Evolutionary conservation across 2,797 vertebrate species (phyloP).

Genomic region (Adrianichthys oophorus): DNA sequence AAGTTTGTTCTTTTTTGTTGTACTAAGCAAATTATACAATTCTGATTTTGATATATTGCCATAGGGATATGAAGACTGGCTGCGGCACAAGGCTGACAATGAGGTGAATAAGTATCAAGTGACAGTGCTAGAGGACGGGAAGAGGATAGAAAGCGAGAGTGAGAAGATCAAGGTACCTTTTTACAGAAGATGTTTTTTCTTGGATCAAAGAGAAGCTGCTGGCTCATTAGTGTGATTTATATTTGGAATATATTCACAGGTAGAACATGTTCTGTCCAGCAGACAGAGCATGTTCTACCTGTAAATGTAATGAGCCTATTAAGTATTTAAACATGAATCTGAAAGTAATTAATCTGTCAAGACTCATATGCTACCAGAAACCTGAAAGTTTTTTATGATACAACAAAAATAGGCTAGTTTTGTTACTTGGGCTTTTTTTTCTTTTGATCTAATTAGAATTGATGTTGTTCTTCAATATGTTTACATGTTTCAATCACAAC

Average conservation of each 20-base stretch:
- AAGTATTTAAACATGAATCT: slow-evolving; percentile 25
- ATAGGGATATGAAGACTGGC: slow-evolving; percentile 98
- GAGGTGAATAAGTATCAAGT: slow-evolving; percentile 95
- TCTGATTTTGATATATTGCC: slow-evolving; percentile 30
- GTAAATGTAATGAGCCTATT: slow-evolving; percentile 17
- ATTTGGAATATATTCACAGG: slow-evolving; percentile 22
- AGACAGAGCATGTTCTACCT: too few relatives aligned
- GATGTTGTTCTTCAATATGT: too few relatives aligned
- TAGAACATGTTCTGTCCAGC: slow-evolving; percentile 7
- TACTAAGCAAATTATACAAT: slow-evolving; percentile 17
- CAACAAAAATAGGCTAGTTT: too few relatives aligned
- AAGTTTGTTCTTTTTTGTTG: slow-evolving; percentile 14
- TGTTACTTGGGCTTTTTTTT: too few relatives aligned
- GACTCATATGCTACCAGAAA: too few relatives aligned
- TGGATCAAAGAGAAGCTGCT: slow-evolving; percentile 11
- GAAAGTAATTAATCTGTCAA: slow-evolving; percentile 16
- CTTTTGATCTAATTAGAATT: too few relatives aligned
- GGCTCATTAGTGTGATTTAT: slow-evolving; percentile 21
- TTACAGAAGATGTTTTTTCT: slow-evolving; percentile 15
- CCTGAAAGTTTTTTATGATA: too few relatives aligned
- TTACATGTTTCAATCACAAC: too few relatives aligned
- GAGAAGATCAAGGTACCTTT: slow-evolving; percentile 92
- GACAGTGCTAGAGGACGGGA: slow-evolving; percentile 86
- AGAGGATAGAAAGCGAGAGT: slow-evolving; percentile 85
- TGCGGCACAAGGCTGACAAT: slow-evolving; percentile 95